Conservation (phyloP, 2,888 invertebrate genomes). For the Hermaeophaga mercurialis region DNA sequence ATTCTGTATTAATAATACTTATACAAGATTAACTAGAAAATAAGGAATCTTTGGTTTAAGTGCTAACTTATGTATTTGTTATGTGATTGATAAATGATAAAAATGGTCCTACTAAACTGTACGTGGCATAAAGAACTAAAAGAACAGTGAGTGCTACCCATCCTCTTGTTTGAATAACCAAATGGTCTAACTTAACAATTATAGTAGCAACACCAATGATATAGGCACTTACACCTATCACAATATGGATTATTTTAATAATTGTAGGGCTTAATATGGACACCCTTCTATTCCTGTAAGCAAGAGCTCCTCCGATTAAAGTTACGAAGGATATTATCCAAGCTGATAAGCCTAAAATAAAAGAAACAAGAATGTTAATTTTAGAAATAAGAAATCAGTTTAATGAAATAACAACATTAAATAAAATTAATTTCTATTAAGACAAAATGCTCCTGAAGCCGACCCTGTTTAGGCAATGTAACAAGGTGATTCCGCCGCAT, state of each 20-base stretch:
- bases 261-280: slow-evolving; percentile 17
- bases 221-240: slow-evolving; percentile 34
- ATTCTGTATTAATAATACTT: too few relatives aligned
- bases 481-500: too few relatives aligned
- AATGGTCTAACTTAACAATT: slow-evolving; percentile 35
- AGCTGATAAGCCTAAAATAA: slow-evolving; percentile 37
- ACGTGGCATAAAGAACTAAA: slow-evolving; percentile 28
- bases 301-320: slow-evolving; percentile 29
- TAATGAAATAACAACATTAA: too few relatives aligned
- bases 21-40: too few relatives aligned
- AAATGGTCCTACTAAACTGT: slow-evolving; percentile 32
- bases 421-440: too few relatives aligned
- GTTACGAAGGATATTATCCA: slow-evolving; percentile 35
- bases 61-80: too few relatives aligned
- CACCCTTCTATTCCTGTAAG: slow-evolving; percentile 10
- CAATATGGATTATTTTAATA: slow-evolving; percentile 32
- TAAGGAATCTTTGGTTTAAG: too few relatives aligned
- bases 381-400: too few relatives aligned
- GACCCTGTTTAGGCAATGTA: too few relatives aligned
- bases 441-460: too few relatives aligned
- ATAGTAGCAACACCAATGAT: slow-evolving; percentile 35
- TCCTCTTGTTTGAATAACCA: slow-evolving; percentile 21
- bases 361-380: too few relatives aligned
- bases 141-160: slow-evolving; percentile 33
- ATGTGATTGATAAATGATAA: slow-evolving; percentile 18